These are phyloP conservation scores for Drosophila kanekoi DNA, from an alignment of 2,888 invertebrate genomes.

Conservation along the genomic window DNA sequence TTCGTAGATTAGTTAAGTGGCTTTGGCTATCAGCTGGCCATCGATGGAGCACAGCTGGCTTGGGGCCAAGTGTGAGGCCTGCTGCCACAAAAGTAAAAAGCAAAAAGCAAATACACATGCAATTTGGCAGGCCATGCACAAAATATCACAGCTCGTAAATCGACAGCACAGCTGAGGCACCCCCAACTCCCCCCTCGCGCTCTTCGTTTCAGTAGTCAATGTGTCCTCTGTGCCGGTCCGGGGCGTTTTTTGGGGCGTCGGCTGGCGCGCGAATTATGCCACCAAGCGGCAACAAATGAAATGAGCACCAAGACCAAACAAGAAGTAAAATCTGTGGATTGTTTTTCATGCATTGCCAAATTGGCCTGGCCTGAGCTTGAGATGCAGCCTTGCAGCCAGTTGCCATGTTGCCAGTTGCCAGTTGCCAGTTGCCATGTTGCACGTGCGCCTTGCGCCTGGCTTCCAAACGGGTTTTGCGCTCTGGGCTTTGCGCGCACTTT, in stretches of 20 bases:
- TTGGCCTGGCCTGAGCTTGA: constrained; percentile 47
- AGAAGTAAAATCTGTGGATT: constrained; percentile 43
- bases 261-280: constrained; percentile 73
- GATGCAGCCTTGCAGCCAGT: constrained; percentile 57
- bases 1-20: constrained; percentile 43
- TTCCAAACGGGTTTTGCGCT: constrained; percentile 63
- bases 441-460: constrained; percentile 57
- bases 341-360: constrained; percentile 57
- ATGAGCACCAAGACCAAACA: constrained; percentile 37
- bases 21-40: constrained; percentile 56
- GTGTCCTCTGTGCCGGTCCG: constrained; percentile 38
- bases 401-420: constrained; percentile 6
- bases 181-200: not conserved
- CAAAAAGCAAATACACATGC: constrained; percentile 34
- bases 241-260: constrained; percentile 60
- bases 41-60: constrained; percentile 56
- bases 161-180: constrained; percentile 40
- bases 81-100: constrained; percentile 4
- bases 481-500: constrained; percentile 60
- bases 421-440: constrained; percentile 51
- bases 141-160: constrained; percentile 78
- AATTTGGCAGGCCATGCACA: constrained; percentile 63
- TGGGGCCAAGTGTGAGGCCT: constrained; percentile 27
- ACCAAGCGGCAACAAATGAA: constrained; percentile 61
- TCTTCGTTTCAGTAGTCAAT: constrained; percentile 23